Conservation (phyloP, 2,113 vertebrate species). For the Esox niger region DNA sequence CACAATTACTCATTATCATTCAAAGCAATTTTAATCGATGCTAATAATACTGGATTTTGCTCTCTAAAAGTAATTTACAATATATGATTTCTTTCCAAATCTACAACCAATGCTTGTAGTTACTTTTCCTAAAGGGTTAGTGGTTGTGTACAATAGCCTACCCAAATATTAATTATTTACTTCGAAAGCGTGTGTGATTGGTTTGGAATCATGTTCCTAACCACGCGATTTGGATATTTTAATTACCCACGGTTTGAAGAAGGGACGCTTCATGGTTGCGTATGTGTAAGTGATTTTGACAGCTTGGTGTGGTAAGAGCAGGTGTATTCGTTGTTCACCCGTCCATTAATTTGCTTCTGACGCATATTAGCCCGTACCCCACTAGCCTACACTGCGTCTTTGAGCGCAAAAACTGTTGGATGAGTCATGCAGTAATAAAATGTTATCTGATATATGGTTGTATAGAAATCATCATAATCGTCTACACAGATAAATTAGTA, state of each 20-base stretch:
- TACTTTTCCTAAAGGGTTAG: no score
- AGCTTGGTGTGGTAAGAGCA: conserved; percentile 71
- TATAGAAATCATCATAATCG: not conserved
- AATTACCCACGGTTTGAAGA: conserved; percentile 56
- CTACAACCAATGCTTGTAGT: no score
- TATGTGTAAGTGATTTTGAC: conserved; percentile 72
- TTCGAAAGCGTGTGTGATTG: no score
- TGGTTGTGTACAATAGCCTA: not conserved
- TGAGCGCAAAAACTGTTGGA: conserved; percentile 32
- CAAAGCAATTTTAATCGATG: no score
- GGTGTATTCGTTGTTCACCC: conserved; percentile 68
- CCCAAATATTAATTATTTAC: not conserved
- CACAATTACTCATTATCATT: not conserved
- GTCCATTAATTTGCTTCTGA: conserved; percentile 57
- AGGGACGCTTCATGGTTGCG: conserved; percentile 57
- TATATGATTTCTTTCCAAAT: no score
- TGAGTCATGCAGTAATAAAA: conserved; percentile 19
- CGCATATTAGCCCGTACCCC: conserved; percentile 54
- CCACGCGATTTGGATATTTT: conserved; percentile 41
- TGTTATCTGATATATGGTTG: not conserved
- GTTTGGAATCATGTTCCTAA: no score
- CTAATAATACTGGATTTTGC: no score
- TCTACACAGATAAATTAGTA: not conserved
- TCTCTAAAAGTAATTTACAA: no score
- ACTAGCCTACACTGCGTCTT: conserved; percentile 18